These are phyloP conservation scores for Trypoxylon attenuatum DNA, from an alignment of 2,888 invertebrate genomes.

Conservation along the genomic window DNA sequence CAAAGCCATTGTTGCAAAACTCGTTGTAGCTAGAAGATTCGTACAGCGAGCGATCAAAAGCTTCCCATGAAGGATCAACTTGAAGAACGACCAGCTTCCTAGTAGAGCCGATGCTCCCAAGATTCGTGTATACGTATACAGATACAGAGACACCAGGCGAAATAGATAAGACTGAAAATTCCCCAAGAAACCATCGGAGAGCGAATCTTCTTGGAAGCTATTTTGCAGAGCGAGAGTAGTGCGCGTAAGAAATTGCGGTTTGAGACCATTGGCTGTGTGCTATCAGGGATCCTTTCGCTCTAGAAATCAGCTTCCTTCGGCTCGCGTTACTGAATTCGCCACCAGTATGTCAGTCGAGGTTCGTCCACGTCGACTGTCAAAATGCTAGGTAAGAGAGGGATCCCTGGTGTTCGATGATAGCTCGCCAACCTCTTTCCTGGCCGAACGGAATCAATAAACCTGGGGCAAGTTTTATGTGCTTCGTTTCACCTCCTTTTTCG, in stretches of 20 bases:
- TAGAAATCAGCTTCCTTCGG: conserved; percentile 19
- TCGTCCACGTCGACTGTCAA: neutral
- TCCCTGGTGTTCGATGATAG: conserved; percentile 50
- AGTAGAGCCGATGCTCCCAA: no score
- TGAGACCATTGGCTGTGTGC: conserved; percentile 11
- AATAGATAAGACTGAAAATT: conserved; percentile 6
- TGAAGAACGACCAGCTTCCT: no score
- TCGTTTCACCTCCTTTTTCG: no score
- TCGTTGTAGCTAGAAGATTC: no score
- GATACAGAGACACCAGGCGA: no score
- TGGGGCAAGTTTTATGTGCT: conserved; percentile 35
- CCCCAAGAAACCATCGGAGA: conserved; percentile 3
- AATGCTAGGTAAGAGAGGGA: conserved; percentile 31
- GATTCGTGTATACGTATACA: no score
- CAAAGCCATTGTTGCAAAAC: no score
- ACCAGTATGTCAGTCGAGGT: no score
- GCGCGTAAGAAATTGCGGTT: conserved; percentile 42
- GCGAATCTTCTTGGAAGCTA: neutral
- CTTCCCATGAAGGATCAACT: no score
- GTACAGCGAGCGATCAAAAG: no score
- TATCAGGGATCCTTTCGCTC: conserved; percentile 26
- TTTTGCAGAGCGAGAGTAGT: no score
- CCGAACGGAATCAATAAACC: conserved; percentile 56
- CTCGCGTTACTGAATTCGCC: neutral
- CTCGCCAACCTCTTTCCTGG: conserved; percentile 28